Conservation (phyloP, 2,113 vertebrate species). For the Colossoma macropomum region DNA sequence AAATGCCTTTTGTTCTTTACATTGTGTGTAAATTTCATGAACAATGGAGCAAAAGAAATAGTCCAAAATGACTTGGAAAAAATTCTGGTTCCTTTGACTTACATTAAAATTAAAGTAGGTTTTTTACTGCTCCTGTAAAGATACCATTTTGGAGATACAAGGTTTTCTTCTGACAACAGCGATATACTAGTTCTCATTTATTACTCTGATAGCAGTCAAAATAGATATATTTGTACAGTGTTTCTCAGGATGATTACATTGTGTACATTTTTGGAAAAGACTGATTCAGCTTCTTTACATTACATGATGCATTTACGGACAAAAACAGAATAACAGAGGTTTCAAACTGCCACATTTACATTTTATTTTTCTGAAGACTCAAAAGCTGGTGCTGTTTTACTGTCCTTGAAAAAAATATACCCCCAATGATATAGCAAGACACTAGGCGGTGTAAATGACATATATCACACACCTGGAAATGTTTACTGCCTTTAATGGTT, state of each 20-base stretch:
- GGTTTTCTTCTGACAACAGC: too few species aligned
- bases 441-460: conserved; percentile 9
- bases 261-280: not conserved
- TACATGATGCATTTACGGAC: not conserved
- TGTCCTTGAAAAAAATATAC: conserved; percentile 26
- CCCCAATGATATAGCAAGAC: conserved; percentile 2
- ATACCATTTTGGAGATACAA: too few species aligned
- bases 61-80: too few species aligned
- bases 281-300: not conserved
- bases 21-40: too few species aligned
- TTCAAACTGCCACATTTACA: conserved; percentile 21
- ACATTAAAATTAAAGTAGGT: too few species aligned
- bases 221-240: too few species aligned
- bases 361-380: conserved; percentile 30
- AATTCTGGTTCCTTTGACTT: too few species aligned
- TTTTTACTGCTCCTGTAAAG: too few species aligned
- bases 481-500: not conserved
- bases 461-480: not conserved
- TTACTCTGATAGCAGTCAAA: too few species aligned
- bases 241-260: not conserved
- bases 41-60: too few species aligned
- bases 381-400: conserved; percentile 41
- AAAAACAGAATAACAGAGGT: not conserved
- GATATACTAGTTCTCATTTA: too few species aligned
- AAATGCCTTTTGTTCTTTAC: too few species aligned